Evolutionary conservation across 1,140 invertebrate genomes (phyloP).

Genomic region (Wiebesia pumilae): DNA sequence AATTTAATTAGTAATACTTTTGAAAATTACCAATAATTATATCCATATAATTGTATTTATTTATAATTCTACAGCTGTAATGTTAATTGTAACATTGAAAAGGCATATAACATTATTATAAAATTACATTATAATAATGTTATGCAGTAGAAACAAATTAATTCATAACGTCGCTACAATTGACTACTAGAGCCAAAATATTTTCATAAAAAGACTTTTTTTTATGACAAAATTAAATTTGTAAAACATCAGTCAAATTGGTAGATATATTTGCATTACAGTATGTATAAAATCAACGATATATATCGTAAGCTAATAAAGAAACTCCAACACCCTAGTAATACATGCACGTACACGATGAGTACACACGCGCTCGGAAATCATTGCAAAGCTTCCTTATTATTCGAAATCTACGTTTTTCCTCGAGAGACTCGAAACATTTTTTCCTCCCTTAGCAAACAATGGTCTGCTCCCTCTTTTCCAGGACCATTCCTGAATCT

Average conservation of each 20-base stretch:
- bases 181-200: too few species aligned
- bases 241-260: neutral
- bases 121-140: too few species aligned
- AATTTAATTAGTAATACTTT: too few species aligned
- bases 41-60: too few species aligned
- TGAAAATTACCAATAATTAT: too few species aligned
- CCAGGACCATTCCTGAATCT: conserved; percentile 5
- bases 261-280: neutral
- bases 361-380: neutral
- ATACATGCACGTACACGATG: neutral
- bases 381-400: conserved; percentile 27
- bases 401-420: conserved; percentile 29
- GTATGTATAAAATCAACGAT: neutral
- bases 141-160: too few species aligned
- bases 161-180: too few species aligned
- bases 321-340: neutral
- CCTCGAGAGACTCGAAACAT: conserved; percentile 11
- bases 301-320: neutral
- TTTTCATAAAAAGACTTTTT: too few species aligned
- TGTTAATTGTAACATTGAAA: too few species aligned
- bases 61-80: too few species aligned
- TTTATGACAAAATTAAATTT: neutral
- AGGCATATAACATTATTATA: too few species aligned
- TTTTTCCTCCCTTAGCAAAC: conserved; percentile 18
- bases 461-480: neutral